Evolutionary conservation across 1,140 invertebrate species (phyloP).

Genomic region (Cardiocondyla obscurior): DNA sequence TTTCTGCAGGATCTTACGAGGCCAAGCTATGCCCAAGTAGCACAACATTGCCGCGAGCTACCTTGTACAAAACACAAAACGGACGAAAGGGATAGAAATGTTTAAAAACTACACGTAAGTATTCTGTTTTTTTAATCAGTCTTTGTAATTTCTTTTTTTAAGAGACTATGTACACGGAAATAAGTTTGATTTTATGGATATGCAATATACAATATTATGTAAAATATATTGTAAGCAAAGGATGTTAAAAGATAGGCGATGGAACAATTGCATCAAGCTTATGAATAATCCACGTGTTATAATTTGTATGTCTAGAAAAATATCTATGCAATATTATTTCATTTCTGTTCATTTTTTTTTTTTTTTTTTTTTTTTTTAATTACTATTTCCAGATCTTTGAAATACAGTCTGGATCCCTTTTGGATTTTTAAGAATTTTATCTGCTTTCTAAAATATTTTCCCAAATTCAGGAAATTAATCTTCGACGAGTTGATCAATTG

Average conservation of each 20-base stretch:
- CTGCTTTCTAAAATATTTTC: neutral
- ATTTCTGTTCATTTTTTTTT: no score
- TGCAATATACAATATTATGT: neutral
- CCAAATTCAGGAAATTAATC: neutral
- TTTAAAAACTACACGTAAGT: constrained; percentile 81
- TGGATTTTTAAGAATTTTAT: neutral
- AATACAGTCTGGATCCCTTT: neutral
- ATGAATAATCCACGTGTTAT: neutral
- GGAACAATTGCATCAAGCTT: no score
- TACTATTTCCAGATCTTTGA: constrained; percentile 2
- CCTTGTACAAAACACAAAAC: constrained; percentile 84
- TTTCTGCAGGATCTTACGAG: constrained; percentile 84
- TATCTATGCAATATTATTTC: neutral
- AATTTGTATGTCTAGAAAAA: neutral
- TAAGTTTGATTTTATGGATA: neutral
- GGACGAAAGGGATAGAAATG: constrained; percentile 82
- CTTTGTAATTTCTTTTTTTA: neutral
- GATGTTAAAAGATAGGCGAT: no score
- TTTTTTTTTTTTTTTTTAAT: no score
- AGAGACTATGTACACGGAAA: neutral
- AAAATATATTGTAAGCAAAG: no score
- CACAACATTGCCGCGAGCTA: constrained; percentile 88
- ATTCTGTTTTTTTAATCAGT: constrained; percentile 31
- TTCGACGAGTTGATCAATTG: neutral
- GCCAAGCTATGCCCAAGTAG: constrained; percentile 93